Base-by-base conservation (phyloP, 2,888 invertebrate species). In the Portevinia maculata region DNA sequence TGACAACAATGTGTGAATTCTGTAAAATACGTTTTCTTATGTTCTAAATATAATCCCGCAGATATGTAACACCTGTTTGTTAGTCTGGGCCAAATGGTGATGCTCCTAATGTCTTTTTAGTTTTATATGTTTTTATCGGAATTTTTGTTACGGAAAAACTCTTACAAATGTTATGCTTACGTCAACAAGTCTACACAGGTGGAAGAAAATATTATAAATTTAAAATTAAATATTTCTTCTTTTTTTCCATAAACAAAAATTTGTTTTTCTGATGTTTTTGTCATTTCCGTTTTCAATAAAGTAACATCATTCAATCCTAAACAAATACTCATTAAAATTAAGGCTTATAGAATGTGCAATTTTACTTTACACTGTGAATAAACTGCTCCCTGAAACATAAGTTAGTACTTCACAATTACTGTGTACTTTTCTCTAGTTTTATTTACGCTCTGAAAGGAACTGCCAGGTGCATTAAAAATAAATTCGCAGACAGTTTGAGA, bases 311-410 rank as follows among this genome's bases (percentile, higher is more conserved):
- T 30, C 48, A 39, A 30, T 11, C 11, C 9, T 15, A 50, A 39
- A 70, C 39, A 37, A 50, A 39, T 50, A 48, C 59, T 70, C 70
- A 59, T 70, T 59, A 70, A 70, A 48, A 59, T 15, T 39, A 44
- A 34, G 55, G 46, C 44, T n/a, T n/a, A 48, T 41, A 48, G 11
- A 60, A 71, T 32, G 11, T 44, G 21, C 13, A 39, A 52, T 34
- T 64, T 28, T 50, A 32, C 9, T 53, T 6, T 21, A 24, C 44
- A 46, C n/a, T 67, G 34, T 53, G 30, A 67, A 50, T 41, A 50
- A 59, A 37, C 52, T 62, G 32, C 28, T 57, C 24, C 53, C 17
- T n/a, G 21, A 19, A 24, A 8, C 34, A 32, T 28, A 4, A 13
- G 52, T 11, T n/a, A 13, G 60, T 11, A 17, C 71, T 53, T 13